Base-by-base conservation (phyloP, 2,797 vertebrate genomes). In the Serranus cabrilla region DNA sequence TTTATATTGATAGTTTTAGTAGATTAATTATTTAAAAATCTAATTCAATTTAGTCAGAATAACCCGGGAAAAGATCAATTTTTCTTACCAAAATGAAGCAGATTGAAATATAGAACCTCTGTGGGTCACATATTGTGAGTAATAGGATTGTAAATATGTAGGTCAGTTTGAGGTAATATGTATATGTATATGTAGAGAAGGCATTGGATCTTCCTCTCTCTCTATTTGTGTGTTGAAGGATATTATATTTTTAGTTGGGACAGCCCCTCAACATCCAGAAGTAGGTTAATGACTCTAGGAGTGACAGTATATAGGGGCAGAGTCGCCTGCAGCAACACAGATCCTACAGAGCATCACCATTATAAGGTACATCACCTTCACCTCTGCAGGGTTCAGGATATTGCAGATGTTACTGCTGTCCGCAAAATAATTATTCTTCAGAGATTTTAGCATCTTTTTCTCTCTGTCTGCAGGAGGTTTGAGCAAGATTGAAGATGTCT, bases 171-270 rank as follows among this genome's bases (percentile, higher is more conserved):
- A 17, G 42, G 27, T 76, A 27, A 50, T 59, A 17, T 7, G 42
- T 25, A 18, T 4, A 60, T 74, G 4, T 0, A 31, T 58, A 16
- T 23, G 17, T 11, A 49, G 18, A 47, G 42, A n/a, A 18, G 46
- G 25, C 57, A 18, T 12, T 16, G 21, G 13, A 18, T 39, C 45
- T 42, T 31, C 21, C 2, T 34, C 18, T 21, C 2, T 49, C 3
- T 31, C 13, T 45, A 39, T 46, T 54, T 31, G 37, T 23, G n/a
- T 49, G 31, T 25, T 23, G 17, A 11, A 34, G 42, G 51, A 34
- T 63, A 66, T 42, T 60, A 43, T 90, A 88, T 88, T 83, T 90
- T 87, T 83, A 84, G 84, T 34, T 31, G 25, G 67, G 51, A 50
- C 80, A n/a, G 56, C 61, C 56, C 72, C 47, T 50, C 27, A 62